A percentile compares a stretch with the other conserved stretches of the same genome.
Conservation (phyloP, 1,140 invertebrate genomes). For the Drosophila trapezifrons region DNA sequence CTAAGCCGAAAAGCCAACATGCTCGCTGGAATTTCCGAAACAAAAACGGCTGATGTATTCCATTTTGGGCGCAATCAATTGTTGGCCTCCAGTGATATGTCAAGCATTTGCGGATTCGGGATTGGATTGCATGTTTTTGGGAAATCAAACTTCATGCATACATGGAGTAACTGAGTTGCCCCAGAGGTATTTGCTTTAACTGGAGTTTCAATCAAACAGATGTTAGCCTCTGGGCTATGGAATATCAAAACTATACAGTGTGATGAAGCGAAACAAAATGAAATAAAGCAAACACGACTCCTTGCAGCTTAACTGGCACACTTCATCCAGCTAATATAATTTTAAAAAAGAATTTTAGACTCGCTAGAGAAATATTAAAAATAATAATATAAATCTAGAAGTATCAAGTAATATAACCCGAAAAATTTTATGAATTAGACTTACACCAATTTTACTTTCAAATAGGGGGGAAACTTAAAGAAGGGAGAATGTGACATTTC, state of each 20-base stretch:
- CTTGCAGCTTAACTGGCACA: background rate
- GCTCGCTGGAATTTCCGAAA: background rate
- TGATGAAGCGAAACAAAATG: background rate
- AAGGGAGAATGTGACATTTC: no score
- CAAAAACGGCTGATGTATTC: conserved; percentile 7
- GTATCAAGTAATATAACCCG: no score
- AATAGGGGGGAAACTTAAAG: no score
- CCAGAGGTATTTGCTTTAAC: conserved; percentile 7
- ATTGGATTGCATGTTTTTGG: conserved; percentile 25
- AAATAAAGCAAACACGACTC: background rate
- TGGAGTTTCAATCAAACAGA: conserved; percentile 31
- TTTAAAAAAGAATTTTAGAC: no score
- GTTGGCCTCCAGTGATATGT: conserved; percentile 36
- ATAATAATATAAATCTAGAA: no score
- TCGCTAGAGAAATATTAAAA: no score
- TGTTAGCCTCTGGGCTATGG: conserved; percentile 22
- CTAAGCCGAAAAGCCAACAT: conserved; percentile 24
- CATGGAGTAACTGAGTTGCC: conserved; percentile 12
- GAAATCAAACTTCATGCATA: conserved; percentile 32
- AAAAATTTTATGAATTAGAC: no score
- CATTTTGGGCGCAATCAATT: conserved; percentile 24
- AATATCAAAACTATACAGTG: conserved; percentile 1
- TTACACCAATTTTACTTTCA: no score
- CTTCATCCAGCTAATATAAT: no score
- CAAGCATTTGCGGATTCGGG: conserved; percentile 28